These are phyloP conservation scores for Sylvicapra grimmia DNA, from an alignment of 2,113 vertebrate genomes.

Conservation along the genomic window DNA sequence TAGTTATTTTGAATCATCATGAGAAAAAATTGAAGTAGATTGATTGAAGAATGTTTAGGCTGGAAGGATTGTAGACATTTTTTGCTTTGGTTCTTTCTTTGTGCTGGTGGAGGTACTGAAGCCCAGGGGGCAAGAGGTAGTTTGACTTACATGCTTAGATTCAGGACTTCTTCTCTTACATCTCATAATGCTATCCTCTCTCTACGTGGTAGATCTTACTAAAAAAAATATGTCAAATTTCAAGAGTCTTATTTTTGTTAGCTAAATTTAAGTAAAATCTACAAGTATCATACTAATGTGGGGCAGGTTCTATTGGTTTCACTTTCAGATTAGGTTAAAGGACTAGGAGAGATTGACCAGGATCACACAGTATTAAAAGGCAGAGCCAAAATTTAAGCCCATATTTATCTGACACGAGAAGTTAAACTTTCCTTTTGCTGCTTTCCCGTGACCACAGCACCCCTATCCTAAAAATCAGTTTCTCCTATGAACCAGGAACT, in stretches of 20 bases:
- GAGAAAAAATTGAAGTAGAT: neutral
- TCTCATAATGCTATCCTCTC: neutral
- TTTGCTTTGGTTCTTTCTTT: neutral
- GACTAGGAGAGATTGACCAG: neutral
- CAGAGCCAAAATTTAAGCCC: neutral
- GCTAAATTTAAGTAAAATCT: neutral
- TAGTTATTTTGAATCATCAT: neutral
- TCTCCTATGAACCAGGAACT: neutral
- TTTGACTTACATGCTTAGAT: neutral
- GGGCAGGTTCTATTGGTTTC: neutral
- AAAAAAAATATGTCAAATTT: neutral
- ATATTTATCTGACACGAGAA: neutral
- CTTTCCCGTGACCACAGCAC: neutral
- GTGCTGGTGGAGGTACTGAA: neutral
- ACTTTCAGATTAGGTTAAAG: neutral
- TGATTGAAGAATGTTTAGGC: neutral
- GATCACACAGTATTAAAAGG: neutral
- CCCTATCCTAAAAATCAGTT: neutral
- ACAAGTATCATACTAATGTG: neutral
- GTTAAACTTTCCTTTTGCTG: neutral
- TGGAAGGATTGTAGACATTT: neutral
- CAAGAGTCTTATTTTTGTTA: neutral
- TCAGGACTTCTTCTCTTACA: neutral
- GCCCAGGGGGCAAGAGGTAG: neutral
- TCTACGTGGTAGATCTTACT: neutral